Base-by-base conservation (phyloP, 1,140 invertebrate species). In the Drosophila pectinifera region DNA sequence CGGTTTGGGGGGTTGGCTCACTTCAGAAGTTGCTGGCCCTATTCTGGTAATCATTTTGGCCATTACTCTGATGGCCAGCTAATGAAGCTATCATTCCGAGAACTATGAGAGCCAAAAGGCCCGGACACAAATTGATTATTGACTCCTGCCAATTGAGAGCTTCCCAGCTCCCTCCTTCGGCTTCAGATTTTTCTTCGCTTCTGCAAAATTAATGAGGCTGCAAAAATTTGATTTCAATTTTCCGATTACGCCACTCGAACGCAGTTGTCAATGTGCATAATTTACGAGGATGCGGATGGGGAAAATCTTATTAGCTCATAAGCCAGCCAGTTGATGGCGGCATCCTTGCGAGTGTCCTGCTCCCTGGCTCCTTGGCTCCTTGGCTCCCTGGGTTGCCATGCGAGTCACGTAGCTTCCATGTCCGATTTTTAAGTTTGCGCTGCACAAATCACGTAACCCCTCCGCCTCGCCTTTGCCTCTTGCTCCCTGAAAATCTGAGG, bases 361-460 rank as follows among this genome's bases (percentile, higher is more conserved):
- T 51, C 24, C 46, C 10, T 55, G 18, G 38, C 43, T 39, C 26
- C 28, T 31, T 42, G 43, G 38, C 34, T 28, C 38, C 62, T 39
- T 41, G 10, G 22, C 22, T 22, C 22, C 4, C 26, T 26, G 26
- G 8, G 20, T 46, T 45, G 57, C 73, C 39, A 89, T 69, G 63
- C 84, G 48, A 68, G 77, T 84, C 84, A 89, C 84, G 84, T 89
- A 73, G 68, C 77, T 31, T 48, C 31, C 72, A 80, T 83, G 84
- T 89, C 84, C 84, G 80, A 89, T 89, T 89, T 89, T 89, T 84
- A 84, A 89, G 85, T 89, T 89, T 84, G 68, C 69, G 49, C 73
- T 80, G 77, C 84, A 89, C 85, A 89, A 89, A 89, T 89, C 84
- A 89, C 84, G 84, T 82, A 76, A 59, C 74, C 58, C 73, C 48